Percentiles rank a stretch among this genome's conserved stretches.
Evolutionary conservation across 2,113 vertebrate genomes (phyloP).

Genomic region (Rallus limicola): DNA sequence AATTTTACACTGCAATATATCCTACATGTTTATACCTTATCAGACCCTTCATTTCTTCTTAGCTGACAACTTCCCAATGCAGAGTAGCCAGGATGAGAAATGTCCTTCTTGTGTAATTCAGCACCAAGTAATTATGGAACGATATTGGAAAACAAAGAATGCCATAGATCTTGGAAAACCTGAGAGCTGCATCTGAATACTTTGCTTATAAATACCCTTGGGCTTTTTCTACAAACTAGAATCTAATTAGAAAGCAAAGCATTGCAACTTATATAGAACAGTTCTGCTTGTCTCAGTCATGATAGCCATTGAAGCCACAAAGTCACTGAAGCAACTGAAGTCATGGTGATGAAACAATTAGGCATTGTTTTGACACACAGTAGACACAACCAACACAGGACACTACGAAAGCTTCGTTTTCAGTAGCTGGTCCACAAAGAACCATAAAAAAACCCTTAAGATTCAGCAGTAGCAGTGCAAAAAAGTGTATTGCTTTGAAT

Average conservation of each 20-base stretch:
- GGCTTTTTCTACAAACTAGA: background rate
- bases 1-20: background rate
- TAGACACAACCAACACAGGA: background rate
- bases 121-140: rapidly evolving
- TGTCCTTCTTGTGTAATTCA: background rate
- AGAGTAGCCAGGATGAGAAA: background rate
- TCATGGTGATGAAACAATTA: background rate
- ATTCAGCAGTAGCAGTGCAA: background rate
- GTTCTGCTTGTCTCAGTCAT: background rate
- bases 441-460: background rate
- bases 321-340: background rate
- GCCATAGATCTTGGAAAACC: background rate
- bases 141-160: background rate
- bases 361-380: background rate
- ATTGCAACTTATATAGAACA: background rate
- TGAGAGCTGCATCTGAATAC: background rate
- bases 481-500: background rate
- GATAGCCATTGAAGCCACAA: background rate
- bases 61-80: background rate
- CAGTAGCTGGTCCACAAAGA: background rate
- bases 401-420: background rate
- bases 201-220: background rate
- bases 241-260: background rate
- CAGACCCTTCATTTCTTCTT: background rate
- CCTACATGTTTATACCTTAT: background rate